Evolutionary conservation across 2,888 invertebrate genomes (phyloP).

Genomic region (Drosophila bunnanda): DNA sequence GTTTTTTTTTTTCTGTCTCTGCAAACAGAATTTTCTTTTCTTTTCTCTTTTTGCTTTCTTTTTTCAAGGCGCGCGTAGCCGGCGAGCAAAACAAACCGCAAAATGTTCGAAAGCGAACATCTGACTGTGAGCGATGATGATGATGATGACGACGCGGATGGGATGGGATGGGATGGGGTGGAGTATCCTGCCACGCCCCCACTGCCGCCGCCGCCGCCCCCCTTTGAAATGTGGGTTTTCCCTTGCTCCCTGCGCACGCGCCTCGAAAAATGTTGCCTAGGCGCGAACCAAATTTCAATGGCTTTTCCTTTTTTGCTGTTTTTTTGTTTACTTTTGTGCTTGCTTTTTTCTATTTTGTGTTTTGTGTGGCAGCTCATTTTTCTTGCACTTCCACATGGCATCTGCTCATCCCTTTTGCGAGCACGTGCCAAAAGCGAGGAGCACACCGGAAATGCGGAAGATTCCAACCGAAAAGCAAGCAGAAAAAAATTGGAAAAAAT

Average conservation of each 20-base stretch:
- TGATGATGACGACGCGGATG: neutral
- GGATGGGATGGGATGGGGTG: conserved; percentile 11
- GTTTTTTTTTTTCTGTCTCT: conserved; percentile 3
- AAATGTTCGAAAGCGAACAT: conserved; percentile 55
- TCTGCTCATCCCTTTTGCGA: conserved; percentile 25
- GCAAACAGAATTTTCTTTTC: conserved; percentile 41
- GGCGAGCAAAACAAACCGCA: conserved; percentile 73
- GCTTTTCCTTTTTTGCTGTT: conserved; percentile 30
- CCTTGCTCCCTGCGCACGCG: conserved; percentile 61
- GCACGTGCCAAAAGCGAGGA: conserved; percentile 64
- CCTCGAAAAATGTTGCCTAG: conserved; percentile 44
- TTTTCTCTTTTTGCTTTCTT: conserved; percentile 2
- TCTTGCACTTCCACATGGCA: conserved; percentile 20
- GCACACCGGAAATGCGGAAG: conserved; percentile 61
- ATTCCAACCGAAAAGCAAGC: conserved; percentile 11
- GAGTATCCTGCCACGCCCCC: conserved; percentile 41
- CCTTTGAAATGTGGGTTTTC: conserved; percentile 6
- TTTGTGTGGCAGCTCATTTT: neutral
- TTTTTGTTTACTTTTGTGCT: conserved; percentile 42
- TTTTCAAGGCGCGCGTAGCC: conserved; percentile 57
- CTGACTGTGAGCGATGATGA: conserved; percentile 53
- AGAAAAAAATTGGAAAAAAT: conserved; percentile 21
- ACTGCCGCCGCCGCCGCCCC: conserved; percentile 3
- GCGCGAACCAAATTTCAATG: conserved; percentile 45
- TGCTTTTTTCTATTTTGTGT: neutral